Evolutionary conservation across 2,797 vertebrate genomes (phyloP).

Genomic region (Manis javanica): DNA sequence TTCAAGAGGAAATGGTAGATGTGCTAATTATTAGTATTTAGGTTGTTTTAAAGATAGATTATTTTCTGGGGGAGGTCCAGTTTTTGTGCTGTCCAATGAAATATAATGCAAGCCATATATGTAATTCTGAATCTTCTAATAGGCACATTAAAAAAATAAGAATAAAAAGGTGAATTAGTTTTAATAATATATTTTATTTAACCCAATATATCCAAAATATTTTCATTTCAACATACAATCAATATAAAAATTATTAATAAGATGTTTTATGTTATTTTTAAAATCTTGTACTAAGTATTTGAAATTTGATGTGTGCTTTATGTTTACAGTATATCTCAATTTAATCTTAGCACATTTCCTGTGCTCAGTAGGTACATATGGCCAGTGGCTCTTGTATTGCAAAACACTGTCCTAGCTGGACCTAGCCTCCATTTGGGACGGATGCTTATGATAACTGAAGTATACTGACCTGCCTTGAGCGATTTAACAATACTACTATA

Average conservation of each 20-base stretch:
- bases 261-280: constrained; percentile 22
- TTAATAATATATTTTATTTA: constrained; percentile 50
- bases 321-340: not conserved
- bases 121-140: constrained; percentile 14
- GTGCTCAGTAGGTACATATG: not conserved
- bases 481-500: not conserved
- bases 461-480: not conserved
- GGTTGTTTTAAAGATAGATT: constrained; percentile 21
- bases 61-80: not conserved
- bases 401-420: not conserved
- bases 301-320: not conserved
- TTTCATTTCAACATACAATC: constrained; percentile 22
- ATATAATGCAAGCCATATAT: not conserved
- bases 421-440: not conserved
- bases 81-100: not conserved
- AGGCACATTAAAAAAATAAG: not conserved
- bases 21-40: not conserved
- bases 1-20: not conserved
- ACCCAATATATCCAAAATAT: not conserved
- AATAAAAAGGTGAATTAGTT: not conserved
- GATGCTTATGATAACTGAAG: not conserved
- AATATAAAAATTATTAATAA: constrained; percentile 40
- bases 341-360: not conserved
- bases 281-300: not conserved
- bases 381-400: not conserved